A percentile compares a stretch with the other conserved stretches of the same genome.
These are phyloP conservation scores for Stratiolaelaps scimitus DNA, from an alignment of 1,140 invertebrate genomes.

Conservation along the genomic window DNA sequence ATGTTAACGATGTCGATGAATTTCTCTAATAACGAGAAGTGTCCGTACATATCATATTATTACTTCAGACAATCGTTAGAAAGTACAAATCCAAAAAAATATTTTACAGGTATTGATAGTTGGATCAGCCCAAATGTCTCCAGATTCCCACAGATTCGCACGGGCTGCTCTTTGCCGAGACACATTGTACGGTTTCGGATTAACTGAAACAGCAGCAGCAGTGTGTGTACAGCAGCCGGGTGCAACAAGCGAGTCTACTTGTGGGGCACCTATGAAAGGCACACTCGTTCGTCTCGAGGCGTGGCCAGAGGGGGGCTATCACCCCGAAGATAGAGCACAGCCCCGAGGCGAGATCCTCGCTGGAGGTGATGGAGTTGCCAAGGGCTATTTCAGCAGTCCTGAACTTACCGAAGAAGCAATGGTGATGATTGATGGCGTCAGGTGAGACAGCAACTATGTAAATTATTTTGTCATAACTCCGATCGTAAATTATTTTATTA, in stretches of 20 bases:
- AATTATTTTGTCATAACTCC: too few relatives aligned
- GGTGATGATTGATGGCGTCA: too few relatives aligned
- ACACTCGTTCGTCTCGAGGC: conserved; percentile 73
- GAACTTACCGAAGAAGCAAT: conserved; percentile 71
- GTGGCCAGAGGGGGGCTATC: conserved; percentile 74
- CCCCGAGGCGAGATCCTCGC: conserved; percentile 87
- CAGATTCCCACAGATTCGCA: conserved; percentile 87
- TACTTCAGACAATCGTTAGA: too few relatives aligned
- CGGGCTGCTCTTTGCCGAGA: conserved; percentile 79
- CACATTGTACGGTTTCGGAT: conserved; percentile 68
- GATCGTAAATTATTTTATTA: too few relatives aligned
- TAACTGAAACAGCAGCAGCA: conserved; percentile 31
- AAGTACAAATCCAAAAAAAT: too few relatives aligned
- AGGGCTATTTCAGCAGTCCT: conserved; percentile 83
- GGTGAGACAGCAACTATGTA: too few relatives aligned
- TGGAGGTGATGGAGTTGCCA: conserved; percentile 75
- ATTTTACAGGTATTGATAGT: conserved; percentile 49
- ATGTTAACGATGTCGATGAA: too few relatives aligned
- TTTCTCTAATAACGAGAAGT: too few relatives aligned
- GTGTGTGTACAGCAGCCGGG: conserved; percentile 37
- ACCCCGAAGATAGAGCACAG: conserved; percentile 59
- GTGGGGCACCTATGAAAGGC: conserved; percentile 73
- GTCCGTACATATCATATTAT: too few relatives aligned
- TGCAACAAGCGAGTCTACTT: conserved; percentile 41
- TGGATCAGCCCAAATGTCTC: conserved; percentile 87